These are phyloP conservation scores for Lophura nycthemera DNA, from an alignment of 2,113 vertebrate genomes.

Conservation along the genomic window DNA sequence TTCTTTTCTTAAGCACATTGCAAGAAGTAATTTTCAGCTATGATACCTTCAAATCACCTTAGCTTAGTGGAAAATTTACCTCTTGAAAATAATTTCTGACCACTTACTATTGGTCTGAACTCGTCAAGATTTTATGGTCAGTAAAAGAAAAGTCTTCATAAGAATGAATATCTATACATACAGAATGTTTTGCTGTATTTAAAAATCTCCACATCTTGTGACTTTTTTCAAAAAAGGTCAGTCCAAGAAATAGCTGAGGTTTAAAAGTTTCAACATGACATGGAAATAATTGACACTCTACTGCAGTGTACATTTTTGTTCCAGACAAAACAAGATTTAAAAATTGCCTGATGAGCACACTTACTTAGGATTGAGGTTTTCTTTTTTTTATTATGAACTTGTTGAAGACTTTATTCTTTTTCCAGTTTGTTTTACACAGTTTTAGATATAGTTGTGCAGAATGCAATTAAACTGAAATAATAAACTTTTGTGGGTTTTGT, in stretches of 20 bases:
- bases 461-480: neutral
- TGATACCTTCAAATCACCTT: neutral
- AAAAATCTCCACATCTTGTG: neutral
- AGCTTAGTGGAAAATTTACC: neutral
- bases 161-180: neutral
- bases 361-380: neutral
- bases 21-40: neutral
- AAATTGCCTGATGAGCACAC: conserved; percentile 5
- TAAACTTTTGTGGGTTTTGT: neutral
- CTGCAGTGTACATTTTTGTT: conserved; percentile 6
- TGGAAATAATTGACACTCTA: conserved; percentile 10
- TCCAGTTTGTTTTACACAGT: neutral
- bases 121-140: neutral
- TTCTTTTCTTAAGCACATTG: neutral
- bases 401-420: conserved; percentile 10
- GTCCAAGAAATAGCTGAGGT: conserved; percentile 1
- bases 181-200: neutral
- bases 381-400: neutral
- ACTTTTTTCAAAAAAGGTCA: neutral
- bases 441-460: neutral
- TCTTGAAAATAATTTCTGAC: neutral
- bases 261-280: conserved; percentile 30
- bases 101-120: neutral
- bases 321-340: conserved; percentile 51
- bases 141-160: neutral